Conservation (phyloP, 2,113 vertebrate genomes). For the Sterrhoptilus dennistouni region DNA sequence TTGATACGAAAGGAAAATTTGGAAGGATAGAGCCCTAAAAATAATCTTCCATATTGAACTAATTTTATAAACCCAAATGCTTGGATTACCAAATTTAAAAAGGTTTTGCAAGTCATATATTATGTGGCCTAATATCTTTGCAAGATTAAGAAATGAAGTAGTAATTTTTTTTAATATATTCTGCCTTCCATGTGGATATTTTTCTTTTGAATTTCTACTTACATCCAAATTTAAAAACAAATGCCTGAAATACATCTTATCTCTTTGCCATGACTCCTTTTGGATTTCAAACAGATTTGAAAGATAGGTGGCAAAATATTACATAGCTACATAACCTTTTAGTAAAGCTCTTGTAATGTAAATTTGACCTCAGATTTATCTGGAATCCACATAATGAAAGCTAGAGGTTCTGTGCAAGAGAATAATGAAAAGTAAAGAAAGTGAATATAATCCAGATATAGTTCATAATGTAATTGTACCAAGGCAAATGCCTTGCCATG, state of each 20-base stretch:
- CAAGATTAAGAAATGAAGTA: neutral
- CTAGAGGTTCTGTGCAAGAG: neutral
- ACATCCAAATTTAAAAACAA: neutral
- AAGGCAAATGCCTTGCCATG: neutral
- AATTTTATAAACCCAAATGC: neutral
- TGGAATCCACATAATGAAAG: slow-evolving; percentile 4
- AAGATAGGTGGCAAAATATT: neutral
- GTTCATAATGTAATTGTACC: neutral
- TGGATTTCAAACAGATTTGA: neutral
- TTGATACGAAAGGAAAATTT: neutral
- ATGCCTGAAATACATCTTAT: neutral
- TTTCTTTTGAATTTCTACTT: neutral
- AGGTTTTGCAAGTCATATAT: neutral
- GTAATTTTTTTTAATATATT: neutral
- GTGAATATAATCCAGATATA: neutral
- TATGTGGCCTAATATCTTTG: neutral
- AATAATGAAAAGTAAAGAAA: slow-evolving; percentile 42
- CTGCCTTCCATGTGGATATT: neutral
- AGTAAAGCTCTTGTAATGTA: neutral
- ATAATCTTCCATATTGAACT: neutral
- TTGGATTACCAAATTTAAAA: neutral
- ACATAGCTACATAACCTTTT: neutral
- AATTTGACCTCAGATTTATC: slow-evolving; percentile 31
- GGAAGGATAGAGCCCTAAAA: neutral
- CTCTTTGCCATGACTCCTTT: neutral